These are phyloP conservation scores for Porites rus DNA, from an alignment of 92 coral and sea anemone species.

Conservation along the genomic window DNA sequence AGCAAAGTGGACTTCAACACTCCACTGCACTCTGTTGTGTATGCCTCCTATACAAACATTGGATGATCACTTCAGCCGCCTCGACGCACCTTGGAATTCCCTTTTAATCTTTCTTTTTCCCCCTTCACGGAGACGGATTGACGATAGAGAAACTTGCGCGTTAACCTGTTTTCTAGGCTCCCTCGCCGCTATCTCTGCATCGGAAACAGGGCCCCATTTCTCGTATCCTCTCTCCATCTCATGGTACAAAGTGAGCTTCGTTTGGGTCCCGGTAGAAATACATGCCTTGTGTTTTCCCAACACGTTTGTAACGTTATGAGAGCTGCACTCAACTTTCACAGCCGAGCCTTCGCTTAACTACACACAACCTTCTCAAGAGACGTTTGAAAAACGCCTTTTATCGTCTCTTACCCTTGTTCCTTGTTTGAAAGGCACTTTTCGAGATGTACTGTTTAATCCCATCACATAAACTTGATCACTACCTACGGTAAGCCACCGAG, in stretches of 20 bases:
- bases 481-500: background rate
- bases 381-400: background rate
- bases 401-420: background rate
- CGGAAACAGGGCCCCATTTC: background rate
- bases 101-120: background rate
- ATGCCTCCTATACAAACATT: conserved; percentile 12
- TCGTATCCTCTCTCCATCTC: background rate
- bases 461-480: background rate
- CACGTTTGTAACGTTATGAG: background rate
- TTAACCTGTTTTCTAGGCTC: background rate
- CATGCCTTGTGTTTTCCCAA: background rate
- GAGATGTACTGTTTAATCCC: background rate
- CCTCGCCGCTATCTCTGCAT: background rate
- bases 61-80: conserved; percentile 37
- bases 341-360: background rate
- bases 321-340: background rate
- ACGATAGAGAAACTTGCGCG: background rate
- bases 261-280: background rate
- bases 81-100: conserved; percentile 12
- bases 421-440: background rate
- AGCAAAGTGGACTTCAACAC: no score
- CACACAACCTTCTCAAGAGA: background rate
- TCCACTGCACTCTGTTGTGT: no score
- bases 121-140: background rate
- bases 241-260: background rate